These are phyloP conservation scores for Metallyticus violacea DNA, from an alignment of 2,888 invertebrate genomes.

Conservation along the genomic window DNA sequence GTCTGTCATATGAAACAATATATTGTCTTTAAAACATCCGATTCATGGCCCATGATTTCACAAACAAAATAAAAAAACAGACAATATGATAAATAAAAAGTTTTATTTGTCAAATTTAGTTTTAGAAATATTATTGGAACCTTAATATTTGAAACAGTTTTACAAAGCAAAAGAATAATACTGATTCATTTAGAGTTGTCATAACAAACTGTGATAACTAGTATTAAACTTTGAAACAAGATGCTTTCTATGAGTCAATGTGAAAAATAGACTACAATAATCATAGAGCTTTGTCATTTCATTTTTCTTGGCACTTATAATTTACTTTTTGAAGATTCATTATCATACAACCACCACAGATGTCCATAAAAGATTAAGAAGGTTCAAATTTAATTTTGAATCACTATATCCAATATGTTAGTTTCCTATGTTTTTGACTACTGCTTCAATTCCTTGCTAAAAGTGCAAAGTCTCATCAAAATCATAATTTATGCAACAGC, in stretches of 20 bases:
- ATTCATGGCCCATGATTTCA: not conserved
- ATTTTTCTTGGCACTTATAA: not conserved
- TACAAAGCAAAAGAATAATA: not conserved
- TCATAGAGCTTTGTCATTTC: not conserved
- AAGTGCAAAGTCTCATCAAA: too few species aligned
- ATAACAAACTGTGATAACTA: too few species aligned
- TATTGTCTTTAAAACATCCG: not conserved
- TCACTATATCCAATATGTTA: too few species aligned
- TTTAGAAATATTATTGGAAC: not conserved
- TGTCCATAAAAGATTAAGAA: not conserved
- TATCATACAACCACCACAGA: not conserved
- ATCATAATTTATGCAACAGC: not conserved
- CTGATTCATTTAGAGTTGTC: too few species aligned
- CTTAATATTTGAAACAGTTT: not conserved
- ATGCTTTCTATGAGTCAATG: too few species aligned
- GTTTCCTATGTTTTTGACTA: too few species aligned
- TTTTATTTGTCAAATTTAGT: not conserved
- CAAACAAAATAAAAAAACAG: not conserved
- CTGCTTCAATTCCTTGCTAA: too few species aligned
- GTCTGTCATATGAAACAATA: too few species aligned
- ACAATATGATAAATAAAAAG: not conserved
- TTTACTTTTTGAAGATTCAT: too few species aligned
- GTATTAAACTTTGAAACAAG: too few species aligned
- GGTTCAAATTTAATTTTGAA: too few species aligned
- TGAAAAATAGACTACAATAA: too few species aligned